A percentile compares a stretch with the other conserved stretches of the same genome.
Conservation (phyloP, 2,888 invertebrate genomes). For the Acanthopleura granulata region DNA sequence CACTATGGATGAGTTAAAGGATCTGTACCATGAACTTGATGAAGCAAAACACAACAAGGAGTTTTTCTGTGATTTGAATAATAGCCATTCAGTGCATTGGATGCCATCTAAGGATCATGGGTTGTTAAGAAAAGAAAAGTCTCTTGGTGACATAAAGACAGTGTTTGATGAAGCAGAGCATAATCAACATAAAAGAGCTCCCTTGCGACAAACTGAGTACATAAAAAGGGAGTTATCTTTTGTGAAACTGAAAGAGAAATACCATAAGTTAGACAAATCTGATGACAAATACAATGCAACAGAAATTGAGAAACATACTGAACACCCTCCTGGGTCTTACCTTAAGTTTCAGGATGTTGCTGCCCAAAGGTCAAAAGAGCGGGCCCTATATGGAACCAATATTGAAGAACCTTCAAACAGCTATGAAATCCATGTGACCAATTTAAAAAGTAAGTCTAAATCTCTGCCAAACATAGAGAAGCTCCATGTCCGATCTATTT, state of each 20-base stretch:
- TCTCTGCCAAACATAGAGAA: slow-evolving; percentile 33
- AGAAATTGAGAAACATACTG: not conserved
- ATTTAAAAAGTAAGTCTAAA: slow-evolving; percentile 29
- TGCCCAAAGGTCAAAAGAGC: slow-evolving; percentile 30
- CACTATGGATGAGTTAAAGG: slow-evolving; percentile 80
- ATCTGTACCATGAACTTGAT: slow-evolving; percentile 82
- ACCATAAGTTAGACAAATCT: slow-evolving; percentile 34
- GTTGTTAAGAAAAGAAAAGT: slow-evolving; percentile 85
- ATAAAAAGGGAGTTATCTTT: slow-evolving; percentile 35
- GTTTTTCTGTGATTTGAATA: slow-evolving; percentile 84
- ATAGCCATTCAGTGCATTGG: slow-evolving; percentile 83
- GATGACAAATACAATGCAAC: slow-evolving; percentile 16
- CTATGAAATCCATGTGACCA: slow-evolving; percentile 55
- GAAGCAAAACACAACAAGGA: slow-evolving; percentile 86
- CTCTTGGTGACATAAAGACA: slow-evolving; percentile 83
- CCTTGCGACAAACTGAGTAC: not conserved
- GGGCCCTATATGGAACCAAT: slow-evolving; percentile 56
- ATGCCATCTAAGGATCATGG: slow-evolving; percentile 79
- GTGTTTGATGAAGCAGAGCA: slow-evolving; percentile 38
- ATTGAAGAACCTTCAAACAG: slow-evolving; percentile 46
- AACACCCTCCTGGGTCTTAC: slow-evolving; percentile 27
- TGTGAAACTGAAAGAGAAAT: slow-evolving; percentile 32
- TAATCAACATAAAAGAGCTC: not conserved
- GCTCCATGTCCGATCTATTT: slow-evolving; percentile 57
- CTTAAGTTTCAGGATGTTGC: slow-evolving; percentile 39